phyloP scores from a whole-genome alignment of 2,888 invertebrate genomes.

The Caenorhabditis doughertyi region DNA sequence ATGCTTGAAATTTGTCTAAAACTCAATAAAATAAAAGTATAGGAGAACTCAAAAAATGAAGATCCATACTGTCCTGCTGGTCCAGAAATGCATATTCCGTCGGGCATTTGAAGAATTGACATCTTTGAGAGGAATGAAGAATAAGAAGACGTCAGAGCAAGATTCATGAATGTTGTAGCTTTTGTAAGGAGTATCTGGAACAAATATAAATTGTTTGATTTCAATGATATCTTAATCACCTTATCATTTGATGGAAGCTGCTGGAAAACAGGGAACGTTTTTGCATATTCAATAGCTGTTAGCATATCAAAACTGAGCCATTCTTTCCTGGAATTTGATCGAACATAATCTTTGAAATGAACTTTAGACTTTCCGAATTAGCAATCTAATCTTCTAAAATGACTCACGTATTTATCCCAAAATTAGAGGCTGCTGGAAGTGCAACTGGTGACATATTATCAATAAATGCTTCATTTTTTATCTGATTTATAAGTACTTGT shows the following conservation, averaged over 20 bases:
- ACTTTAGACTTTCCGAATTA: not conserved
- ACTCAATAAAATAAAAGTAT: not conserved
- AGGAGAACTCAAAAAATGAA: constrained; percentile 20
- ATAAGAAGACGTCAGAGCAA: constrained; percentile 36
- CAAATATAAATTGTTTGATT: not conserved
- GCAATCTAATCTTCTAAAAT: not conserved
- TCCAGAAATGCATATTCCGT: constrained; percentile 53
- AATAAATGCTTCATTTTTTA: constrained; percentile 16
- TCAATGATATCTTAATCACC: constrained; percentile 1
- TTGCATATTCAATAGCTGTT: constrained; percentile 67
- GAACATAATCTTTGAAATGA: constrained; percentile 3
- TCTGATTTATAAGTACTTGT: constrained; percentile 36
- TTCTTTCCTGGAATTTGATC: constrained; percentile 45
- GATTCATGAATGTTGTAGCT: constrained; percentile 49
- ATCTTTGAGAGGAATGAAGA: constrained; percentile 42
- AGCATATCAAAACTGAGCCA: constrained; percentile 69
- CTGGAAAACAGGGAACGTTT: constrained; percentile 69
- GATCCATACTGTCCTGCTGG: constrained; percentile 59
- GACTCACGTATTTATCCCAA: constrained; percentile 51
- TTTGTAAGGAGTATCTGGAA: constrained; percentile 33
- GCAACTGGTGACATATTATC: constrained; percentile 11
- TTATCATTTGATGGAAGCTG: constrained; percentile 49
- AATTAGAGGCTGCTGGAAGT: not conserved
- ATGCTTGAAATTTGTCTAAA: not conserved
- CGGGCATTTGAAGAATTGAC: constrained; percentile 45